Conservation (phyloP, 2,113 vertebrate species). For the Chrysochloris asiatica region DNA sequence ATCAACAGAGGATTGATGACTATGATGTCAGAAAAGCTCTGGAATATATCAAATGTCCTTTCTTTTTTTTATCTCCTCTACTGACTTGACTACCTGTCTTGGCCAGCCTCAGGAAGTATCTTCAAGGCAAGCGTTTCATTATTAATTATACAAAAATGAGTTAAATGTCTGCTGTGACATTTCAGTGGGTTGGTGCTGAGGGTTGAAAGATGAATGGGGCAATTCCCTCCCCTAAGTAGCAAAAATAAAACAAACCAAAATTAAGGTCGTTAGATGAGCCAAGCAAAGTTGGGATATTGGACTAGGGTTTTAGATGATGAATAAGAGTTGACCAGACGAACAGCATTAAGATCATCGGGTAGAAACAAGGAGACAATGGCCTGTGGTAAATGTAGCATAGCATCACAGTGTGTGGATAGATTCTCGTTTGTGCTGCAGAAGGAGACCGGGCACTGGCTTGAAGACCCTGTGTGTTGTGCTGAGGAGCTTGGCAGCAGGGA, state of each 20-base stretch:
- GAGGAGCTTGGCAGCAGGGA: background rate
- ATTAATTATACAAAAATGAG: background rate
- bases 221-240: background rate
- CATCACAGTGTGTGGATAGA: rapidly evolving
- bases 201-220: background rate
- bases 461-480: too few species aligned
- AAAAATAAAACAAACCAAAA: background rate
- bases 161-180: background rate
- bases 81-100: background rate
- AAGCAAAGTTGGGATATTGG: background rate
- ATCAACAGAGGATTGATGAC: background rate
- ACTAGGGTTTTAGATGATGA: background rate
- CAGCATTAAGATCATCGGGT: background rate
- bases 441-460: background rate
- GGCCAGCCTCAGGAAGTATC: background rate
- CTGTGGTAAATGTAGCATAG: background rate
- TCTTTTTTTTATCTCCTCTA: background rate
- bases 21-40: background rate
- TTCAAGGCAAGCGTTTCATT: background rate
- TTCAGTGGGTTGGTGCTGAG: background rate
- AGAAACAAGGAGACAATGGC: background rate
- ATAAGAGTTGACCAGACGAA: background rate
- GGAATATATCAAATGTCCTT: background rate
- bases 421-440: background rate
- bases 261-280: background rate